Percentiles rank a stretch among this genome's conserved stretches.
Conservation (phyloP, 2,113 vertebrate species). For the Rhinopomastus cyanomelas region DNA sequence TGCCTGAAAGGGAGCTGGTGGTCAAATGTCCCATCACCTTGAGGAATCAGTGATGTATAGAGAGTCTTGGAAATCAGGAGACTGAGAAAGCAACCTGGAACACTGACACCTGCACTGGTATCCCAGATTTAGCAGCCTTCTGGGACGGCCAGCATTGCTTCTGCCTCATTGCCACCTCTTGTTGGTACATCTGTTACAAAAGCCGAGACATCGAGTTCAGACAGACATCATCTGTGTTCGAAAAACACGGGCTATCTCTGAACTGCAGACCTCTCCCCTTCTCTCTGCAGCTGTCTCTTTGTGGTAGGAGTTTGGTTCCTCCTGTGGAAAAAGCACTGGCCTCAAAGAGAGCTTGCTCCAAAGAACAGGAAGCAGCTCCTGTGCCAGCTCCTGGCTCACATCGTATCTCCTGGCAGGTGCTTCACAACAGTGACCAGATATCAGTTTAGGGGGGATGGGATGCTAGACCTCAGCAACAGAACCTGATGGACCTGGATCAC, state of each 20-base stretch:
- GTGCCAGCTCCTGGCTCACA: fast-evolving
- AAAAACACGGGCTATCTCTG: not conserved
- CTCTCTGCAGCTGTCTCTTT: not conserved
- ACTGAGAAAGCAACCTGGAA: not conserved
- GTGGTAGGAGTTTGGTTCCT: not conserved
- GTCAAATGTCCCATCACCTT: not conserved
- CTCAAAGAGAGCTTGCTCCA: not conserved
- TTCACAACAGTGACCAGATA: not conserved
- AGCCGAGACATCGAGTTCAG: not conserved
- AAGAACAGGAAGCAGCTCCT: not conserved
- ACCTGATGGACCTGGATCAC: not conserved
- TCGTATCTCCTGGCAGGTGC: not conserved
- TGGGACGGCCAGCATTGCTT: not conserved
- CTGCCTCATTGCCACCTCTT: not conserved
- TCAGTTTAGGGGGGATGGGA: not conserved
- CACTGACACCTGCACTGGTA: not conserved
- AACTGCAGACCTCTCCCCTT: not conserved
- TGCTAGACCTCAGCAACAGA: not conserved
- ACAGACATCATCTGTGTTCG: not conserved
- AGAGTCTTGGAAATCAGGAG: not conserved
- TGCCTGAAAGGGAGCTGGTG: not conserved
- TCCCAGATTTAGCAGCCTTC: not conserved
- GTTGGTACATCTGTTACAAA: not conserved
- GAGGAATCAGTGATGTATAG: not conserved
- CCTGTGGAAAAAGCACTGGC: not conserved